Conservation (phyloP, 2,888 invertebrate species). For the Sarcophaga subvicina region DNA sequence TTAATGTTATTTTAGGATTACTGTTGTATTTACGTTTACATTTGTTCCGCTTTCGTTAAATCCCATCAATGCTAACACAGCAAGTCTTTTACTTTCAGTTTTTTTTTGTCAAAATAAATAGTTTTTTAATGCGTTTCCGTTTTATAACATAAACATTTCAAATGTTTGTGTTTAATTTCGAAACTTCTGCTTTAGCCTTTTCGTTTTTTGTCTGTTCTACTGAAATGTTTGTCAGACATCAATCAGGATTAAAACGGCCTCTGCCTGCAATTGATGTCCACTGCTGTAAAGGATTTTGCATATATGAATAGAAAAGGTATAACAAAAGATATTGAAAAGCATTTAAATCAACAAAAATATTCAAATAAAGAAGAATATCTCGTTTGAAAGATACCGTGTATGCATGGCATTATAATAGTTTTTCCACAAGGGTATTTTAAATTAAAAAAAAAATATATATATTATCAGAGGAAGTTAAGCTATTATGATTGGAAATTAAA, state of each 20-base stretch:
- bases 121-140: constrained; percentile 14
- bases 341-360: too few species aligned
- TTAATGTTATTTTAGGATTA: constrained; percentile 66
- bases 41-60: constrained; percentile 27
- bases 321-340: constrained; percentile 2
- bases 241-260: constrained; percentile 44
- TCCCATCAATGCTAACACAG: constrained; percentile 31
- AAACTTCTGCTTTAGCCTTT: constrained; percentile 4
- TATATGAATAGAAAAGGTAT: background rate
- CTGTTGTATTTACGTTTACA: constrained; percentile 30
- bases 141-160: constrained; percentile 41
- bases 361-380: too few species aligned
- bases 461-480: too few species aligned
- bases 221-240: constrained; percentile 54
- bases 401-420: too few species aligned
- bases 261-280: background rate
- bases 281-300: background rate
- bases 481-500: too few species aligned
- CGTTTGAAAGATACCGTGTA: too few species aligned
- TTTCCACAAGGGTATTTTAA: too few species aligned
- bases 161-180: constrained; percentile 50
- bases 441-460: too few species aligned
- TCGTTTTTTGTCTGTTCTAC: background rate
- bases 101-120: constrained; percentile 37
- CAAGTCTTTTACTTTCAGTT: constrained; percentile 7